phyloP scores from a whole-genome alignment of 2,888 invertebrate genomes.

The Drosophila mayaguana region DNA sequence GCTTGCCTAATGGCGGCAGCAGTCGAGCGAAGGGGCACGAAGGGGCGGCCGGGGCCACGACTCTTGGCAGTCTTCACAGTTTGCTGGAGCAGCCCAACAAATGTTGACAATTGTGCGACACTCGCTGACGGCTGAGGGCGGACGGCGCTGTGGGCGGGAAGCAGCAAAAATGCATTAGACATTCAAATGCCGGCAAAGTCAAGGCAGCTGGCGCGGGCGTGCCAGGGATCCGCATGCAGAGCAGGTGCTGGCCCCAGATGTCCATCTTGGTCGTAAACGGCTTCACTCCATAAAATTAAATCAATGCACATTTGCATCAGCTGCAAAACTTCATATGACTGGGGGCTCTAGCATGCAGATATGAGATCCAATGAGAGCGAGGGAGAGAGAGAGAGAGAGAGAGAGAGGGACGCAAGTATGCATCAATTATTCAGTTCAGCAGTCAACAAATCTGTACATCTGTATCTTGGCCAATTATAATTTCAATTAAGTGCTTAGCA shows the following conservation, averaged over 20 bases:
- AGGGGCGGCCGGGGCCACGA: not conserved
- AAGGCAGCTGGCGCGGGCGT: slow-evolving; percentile 38
- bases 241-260: slow-evolving; percentile 19
- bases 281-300: slow-evolving; percentile 9
- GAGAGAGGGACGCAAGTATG: too few species aligned
- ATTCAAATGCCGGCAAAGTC: slow-evolving; percentile 76
- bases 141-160: slow-evolving; percentile 49
- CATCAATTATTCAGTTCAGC: slow-evolving; percentile 2
- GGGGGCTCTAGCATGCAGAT: slow-evolving; percentile 3
- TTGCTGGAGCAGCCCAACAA: slow-evolving; percentile 20
- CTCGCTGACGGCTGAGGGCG: slow-evolving; percentile 6
- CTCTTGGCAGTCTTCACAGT: slow-evolving; percentile 13
- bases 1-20: slow-evolving; percentile 28
- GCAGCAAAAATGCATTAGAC: slow-evolving; percentile 63
- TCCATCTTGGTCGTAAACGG: slow-evolving; percentile 20
- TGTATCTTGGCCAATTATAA: not conserved
- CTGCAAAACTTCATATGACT: slow-evolving; percentile 27
- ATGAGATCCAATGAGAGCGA: not conserved
- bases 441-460: not conserved
- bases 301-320: slow-evolving; percentile 30
- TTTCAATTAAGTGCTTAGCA: not conserved
- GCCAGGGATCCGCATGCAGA: not conserved
- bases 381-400: not conserved
- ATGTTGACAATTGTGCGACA: slow-evolving; percentile 30
- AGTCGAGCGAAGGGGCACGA: slow-evolving; percentile 21